A percentile compares a stretch with the other conserved stretches of the same genome.
Conservation (phyloP, 2,888 invertebrate genomes). For the Cephus nigrinus region DNA sequence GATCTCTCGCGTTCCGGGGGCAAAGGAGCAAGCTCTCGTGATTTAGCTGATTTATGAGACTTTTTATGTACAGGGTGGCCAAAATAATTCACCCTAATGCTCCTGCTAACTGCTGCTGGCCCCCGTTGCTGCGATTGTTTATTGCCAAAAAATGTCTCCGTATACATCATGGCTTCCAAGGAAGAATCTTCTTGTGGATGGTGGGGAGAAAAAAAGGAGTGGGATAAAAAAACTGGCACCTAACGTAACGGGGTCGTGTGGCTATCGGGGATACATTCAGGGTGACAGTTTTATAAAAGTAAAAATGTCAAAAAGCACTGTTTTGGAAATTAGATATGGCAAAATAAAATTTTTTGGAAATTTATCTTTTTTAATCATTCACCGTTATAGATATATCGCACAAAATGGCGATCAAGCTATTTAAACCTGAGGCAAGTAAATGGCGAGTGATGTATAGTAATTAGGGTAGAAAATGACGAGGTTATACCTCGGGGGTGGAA, state of each 20-base stretch:
- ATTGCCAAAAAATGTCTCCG: conserved; percentile 53
- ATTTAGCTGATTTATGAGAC: conserved; percentile 59
- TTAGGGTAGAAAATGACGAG: conserved; percentile 42
- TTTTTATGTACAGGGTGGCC: conserved; percentile 58
- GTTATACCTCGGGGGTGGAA: conserved; percentile 39
- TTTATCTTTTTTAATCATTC: neutral
- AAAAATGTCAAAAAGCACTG: neutral
- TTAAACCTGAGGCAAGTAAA: conserved; percentile 19
- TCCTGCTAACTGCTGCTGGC: conserved; percentile 59
- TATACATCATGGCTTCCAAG: conserved; percentile 28
- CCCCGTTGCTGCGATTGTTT: conserved; percentile 51
- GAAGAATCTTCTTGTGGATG: neutral
- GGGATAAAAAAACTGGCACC: neutral
- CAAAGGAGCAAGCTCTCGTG: conserved; percentile 41
- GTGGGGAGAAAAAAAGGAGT: neutral
- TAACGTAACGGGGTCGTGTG: neutral
- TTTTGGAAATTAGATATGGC: too few species aligned
- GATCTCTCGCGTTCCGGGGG: conserved; percentile 36
- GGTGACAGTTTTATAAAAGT: neutral
- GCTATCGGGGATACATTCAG: neutral
- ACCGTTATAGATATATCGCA: neutral
- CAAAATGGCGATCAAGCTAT: conserved; percentile 9
- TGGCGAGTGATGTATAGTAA: conserved; percentile 39
- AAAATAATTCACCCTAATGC: conserved; percentile 65
- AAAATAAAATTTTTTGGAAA: neutral